Percentiles rank a stretch among this genome's conserved stretches.
phyloP scores from a whole-genome alignment of 2,113 vertebrate genomes.

The Pterocles orientalis region DNA sequence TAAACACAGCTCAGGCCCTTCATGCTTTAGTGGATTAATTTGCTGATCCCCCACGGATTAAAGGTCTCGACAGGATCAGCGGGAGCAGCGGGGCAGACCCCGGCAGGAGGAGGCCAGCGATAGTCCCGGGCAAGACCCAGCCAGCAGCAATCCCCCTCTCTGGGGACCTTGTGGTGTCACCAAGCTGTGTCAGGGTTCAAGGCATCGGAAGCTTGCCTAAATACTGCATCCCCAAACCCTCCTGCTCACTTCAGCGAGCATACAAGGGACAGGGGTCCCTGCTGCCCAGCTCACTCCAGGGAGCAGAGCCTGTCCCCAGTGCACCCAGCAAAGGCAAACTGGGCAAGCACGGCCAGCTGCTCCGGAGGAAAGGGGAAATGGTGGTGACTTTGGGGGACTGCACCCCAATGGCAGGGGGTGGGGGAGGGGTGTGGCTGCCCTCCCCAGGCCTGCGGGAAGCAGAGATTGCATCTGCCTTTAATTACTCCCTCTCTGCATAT shows the following conservation, averaged over 20 bases:
- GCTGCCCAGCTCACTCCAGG: accelerated
- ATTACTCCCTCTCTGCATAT: slow-evolving; percentile 62
- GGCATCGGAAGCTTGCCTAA: slow-evolving; percentile 55
- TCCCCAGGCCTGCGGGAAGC: slow-evolving; percentile 42
- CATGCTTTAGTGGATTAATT: slow-evolving; percentile 79
- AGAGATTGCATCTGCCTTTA: slow-evolving; percentile 70
- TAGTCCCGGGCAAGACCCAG: neutral
- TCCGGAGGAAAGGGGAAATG: accelerated
- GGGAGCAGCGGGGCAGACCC: slow-evolving; percentile 32
- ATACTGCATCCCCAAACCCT: neutral
- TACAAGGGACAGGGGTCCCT: neutral
- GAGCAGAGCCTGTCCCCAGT: accelerated
- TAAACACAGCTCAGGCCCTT: slow-evolving; percentile 77
- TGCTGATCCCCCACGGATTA: slow-evolving; percentile 75
- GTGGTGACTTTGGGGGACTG: neutral
- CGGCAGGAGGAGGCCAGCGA: neutral
- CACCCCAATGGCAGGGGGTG: neutral
- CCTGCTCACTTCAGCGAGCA: neutral
- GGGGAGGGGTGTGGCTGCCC: neutral
- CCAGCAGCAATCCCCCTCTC: slow-evolving; percentile 3
- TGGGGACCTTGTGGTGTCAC: slow-evolving; percentile 14
- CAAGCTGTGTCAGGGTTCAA: slow-evolving; percentile 58
- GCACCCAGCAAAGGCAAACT: accelerated
- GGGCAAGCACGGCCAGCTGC: accelerated
- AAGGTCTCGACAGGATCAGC: slow-evolving; percentile 69